Conservation (phyloP, 2,113 vertebrate genomes). For the Poecilia latipinna region DNA sequence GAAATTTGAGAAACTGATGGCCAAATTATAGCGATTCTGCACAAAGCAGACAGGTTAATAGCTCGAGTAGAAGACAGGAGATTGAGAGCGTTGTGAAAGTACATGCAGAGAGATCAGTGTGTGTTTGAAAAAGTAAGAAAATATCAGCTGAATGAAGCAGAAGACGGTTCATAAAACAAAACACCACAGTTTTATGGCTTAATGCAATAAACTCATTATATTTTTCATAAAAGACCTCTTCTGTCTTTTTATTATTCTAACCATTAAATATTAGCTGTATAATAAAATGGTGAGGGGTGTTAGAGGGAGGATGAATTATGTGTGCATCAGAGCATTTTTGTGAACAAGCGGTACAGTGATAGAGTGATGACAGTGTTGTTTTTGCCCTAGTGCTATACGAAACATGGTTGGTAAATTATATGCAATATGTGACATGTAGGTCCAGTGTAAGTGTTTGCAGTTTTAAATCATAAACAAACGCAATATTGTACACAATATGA, state of each 20-base stretch:
- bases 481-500: too few species aligned
- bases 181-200: neutral
- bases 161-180: conserved; percentile 7
- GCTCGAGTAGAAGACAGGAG: conserved; percentile 56
- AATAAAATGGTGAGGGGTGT: too few species aligned
- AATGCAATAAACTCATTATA: neutral
- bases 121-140: conserved; percentile 23
- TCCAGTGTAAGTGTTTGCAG: too few species aligned
- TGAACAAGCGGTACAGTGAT: too few species aligned
- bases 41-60: conserved; percentile 76
- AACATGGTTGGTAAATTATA: too few species aligned
- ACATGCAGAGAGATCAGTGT: neutral
- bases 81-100: conserved; percentile 27
- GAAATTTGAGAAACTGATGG: conserved; percentile 72
- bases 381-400: too few species aligned
- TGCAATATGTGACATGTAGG: too few species aligned
- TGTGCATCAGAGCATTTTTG: too few species aligned
- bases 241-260: neutral
- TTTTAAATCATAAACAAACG: too few species aligned
- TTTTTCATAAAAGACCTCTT: neutral
- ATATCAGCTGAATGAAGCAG: conserved; percentile 8
- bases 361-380: too few species aligned
- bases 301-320: too few species aligned
- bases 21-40: conserved; percentile 75
- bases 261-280: too few species aligned